phyloP scores from a whole-genome alignment of 2,797 vertebrate species.

The Cryptoprocta ferox region DNA sequence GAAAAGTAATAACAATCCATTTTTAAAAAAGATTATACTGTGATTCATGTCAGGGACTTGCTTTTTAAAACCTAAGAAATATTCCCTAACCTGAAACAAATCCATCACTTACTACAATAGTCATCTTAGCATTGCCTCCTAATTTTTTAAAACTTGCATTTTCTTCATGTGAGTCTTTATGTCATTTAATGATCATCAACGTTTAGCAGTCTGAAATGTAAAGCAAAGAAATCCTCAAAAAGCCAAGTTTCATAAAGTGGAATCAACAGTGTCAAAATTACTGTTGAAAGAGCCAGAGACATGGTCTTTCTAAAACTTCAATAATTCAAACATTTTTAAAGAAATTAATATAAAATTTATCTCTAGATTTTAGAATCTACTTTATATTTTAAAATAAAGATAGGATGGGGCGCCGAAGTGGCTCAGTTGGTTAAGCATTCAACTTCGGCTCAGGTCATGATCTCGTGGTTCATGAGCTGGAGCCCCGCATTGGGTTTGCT shows the following conservation, averaged over 20 bases:
- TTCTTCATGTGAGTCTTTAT: background rate
- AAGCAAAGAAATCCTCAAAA: conserved; percentile 15
- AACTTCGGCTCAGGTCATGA: too few species aligned
- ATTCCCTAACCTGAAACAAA: background rate
- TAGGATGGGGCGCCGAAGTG: too few species aligned
- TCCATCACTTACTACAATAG: background rate
- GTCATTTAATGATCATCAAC: background rate
- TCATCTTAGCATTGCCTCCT: conserved; percentile 1
- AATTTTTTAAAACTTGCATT: background rate
- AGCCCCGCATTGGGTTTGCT: too few species aligned
- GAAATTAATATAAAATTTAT: background rate
- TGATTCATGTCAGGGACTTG: background rate
- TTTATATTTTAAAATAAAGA: background rate
- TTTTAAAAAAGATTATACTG: conserved; percentile 29
- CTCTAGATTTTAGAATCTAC: conserved; percentile 45
- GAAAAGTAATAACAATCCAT: background rate
- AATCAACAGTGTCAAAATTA: background rate
- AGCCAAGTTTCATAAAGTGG: background rate
- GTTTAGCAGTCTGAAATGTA: background rate
- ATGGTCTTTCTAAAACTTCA: background rate
- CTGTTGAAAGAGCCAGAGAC: background rate
- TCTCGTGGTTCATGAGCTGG: too few species aligned
- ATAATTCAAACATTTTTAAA: conserved; percentile 37
- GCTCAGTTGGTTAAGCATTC: too few species aligned
- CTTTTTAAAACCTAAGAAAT: conserved; percentile 36